phyloP scores from a whole-genome alignment of 2,797 vertebrate species.

The Acanthopagrus latus region DNA sequence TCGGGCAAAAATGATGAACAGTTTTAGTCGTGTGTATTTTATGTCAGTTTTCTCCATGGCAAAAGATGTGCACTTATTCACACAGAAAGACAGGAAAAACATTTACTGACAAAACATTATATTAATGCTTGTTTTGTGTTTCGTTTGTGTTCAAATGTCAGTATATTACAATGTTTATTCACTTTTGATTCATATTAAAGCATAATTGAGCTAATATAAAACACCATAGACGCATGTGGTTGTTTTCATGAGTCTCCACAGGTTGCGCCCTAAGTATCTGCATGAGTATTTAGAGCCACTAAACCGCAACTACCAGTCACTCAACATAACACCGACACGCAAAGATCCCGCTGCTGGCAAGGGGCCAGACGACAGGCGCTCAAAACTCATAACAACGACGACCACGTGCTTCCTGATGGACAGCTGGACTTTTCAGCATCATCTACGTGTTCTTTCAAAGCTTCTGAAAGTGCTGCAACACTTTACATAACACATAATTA shows the following conservation, averaged over 20 bases:
- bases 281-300: background rate
- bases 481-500: fast-evolving
- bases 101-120: background rate
- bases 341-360: too few species aligned
- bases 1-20: too few species aligned
- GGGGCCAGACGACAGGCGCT: background rate
- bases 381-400: background rate
- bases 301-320: background rate
- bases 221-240: too few species aligned
- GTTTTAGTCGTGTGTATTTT: background rate
- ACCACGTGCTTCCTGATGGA: constrained; percentile 12
- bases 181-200: background rate
- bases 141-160: background rate
- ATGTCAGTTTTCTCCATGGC: background rate
- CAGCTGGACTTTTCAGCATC: background rate
- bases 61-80: too few species aligned
- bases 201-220: background rate
- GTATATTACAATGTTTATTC: background rate
- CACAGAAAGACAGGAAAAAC: too few species aligned
- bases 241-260: background rate
- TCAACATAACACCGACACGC: background rate
- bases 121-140: background rate
- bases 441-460: background rate
- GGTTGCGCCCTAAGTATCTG: background rate
- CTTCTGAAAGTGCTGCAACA: background rate